Evolutionary conservation across 2,113 vertebrate species (phyloP), one percentile per base, ranked within the genome.

Genomic region (Fregetta grallaria): DNA sequence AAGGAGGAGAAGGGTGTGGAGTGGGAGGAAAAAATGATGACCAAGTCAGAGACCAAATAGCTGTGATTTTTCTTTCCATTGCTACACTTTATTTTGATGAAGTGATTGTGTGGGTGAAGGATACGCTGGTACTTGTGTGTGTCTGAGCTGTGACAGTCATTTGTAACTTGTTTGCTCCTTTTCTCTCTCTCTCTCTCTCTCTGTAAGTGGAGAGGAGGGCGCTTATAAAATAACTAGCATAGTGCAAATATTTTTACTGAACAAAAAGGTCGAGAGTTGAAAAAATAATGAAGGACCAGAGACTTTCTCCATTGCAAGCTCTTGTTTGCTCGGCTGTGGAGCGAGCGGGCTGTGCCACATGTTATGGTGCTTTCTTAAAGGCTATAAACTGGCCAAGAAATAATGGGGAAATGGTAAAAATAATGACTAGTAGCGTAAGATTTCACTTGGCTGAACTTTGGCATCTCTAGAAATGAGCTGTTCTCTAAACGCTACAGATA

Each of bases 181-280:
- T 65, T 87, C 47, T 90, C 9, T 84, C 78, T 59, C 20, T 52
- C 20, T 52, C 50, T 44, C 53, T 44, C n/a, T 13, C 25, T 53
- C 18, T 83, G 7, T 32, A 77, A 89, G 61, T 13, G 44, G 67
- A 40, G 53, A 82, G 62, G 76, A 90, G 80, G 50, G 72, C 21
- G 66, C 90, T 95, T 91, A 68, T 74, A 75, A 94, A 96, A 96
- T 96, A 95, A 81, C 93, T 91, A 30, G 45, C 93, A 94, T 94
- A 95, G 83, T 87, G 53, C 89, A 91, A 90, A 95, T 95, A 79
- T 66, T 95, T 97, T 81, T 88, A 17, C 77, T 88, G 89, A 79
- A 94, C 62, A 36, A 55, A 73, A 86, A 82, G 86, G 86, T 79
- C 3, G 0, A 68, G 70, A 73, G 89, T 90, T 95, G 81, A 94